Percentiles rank a stretch among this genome's conserved stretches.
Conservation (phyloP, 2,113 vertebrate species). For the Plectropomus leopardus region DNA sequence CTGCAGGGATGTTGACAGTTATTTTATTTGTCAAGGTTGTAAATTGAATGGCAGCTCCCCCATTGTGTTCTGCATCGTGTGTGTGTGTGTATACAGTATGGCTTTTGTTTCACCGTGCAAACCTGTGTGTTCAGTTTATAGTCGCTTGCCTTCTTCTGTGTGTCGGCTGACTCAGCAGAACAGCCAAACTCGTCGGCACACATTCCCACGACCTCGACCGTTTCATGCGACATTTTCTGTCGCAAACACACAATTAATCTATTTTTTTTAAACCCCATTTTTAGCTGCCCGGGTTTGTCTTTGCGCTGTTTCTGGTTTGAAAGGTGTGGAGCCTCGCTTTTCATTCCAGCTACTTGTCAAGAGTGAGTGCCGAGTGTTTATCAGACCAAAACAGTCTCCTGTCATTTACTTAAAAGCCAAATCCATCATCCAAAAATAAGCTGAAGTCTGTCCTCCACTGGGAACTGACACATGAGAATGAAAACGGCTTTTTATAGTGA, state of each 20-base stretch:
- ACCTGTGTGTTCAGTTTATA: not conserved
- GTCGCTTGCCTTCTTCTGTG: no score
- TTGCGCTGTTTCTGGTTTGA: slow-evolving; percentile 31
- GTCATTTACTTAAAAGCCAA: slow-evolving; percentile 74
- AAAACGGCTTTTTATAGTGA: slow-evolving; percentile 46
- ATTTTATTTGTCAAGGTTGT: not conserved
- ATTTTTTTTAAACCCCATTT: slow-evolving; percentile 22
- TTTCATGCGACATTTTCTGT: slow-evolving; percentile 13
- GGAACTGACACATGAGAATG: slow-evolving; percentile 45
- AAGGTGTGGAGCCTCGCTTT: slow-evolving; percentile 45
- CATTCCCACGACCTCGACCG: not conserved
- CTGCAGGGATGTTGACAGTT: slow-evolving; percentile 16
- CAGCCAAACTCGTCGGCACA: not conserved
- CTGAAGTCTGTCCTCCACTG: slow-evolving; percentile 46
- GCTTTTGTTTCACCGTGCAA: not conserved
- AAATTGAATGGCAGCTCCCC: slow-evolving; percentile 21
- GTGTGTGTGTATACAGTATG: not conserved
- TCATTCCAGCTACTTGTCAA: slow-evolving; percentile 62
- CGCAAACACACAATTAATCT: not conserved
- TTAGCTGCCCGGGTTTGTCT: slow-evolving; percentile 38
- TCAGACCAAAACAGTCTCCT: slow-evolving; percentile 70
- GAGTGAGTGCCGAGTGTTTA: slow-evolving; percentile 41
- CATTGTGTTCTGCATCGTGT: not conserved
- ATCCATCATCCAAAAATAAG: slow-evolving; percentile 74
- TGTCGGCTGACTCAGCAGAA: slow-evolving; percentile 22